Conservation (phyloP, 2,113 vertebrate genomes). For the Prinia subflava region DNA sequence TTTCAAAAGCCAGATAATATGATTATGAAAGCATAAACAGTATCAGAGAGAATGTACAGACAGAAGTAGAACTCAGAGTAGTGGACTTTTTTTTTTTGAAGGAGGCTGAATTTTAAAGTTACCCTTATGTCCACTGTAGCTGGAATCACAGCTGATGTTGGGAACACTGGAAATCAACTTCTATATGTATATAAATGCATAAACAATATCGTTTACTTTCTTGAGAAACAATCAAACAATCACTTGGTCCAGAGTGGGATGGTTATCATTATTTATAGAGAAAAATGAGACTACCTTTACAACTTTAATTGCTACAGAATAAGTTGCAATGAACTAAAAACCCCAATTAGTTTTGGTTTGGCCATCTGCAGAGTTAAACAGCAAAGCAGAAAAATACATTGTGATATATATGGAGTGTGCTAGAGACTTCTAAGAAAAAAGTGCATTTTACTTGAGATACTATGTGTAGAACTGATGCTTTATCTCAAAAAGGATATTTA, state of each 20-base stretch:
- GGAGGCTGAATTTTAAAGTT: background rate
- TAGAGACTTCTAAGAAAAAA: background rate
- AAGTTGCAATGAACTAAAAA: background rate
- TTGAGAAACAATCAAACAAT: background rate
- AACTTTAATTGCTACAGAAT: background rate
- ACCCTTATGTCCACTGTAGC: background rate
- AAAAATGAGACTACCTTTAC: background rate
- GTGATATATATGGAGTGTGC: background rate
- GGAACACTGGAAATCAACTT: background rate
- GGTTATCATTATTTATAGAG: background rate
- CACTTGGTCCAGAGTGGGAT: background rate
- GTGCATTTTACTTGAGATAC: background rate
- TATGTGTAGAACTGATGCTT: background rate
- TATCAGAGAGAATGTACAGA: background rate
- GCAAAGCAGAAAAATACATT: background rate
- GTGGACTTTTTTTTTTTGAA: background rate
- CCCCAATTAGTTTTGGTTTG: background rate
- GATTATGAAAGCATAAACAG: background rate
- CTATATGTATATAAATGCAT: background rate
- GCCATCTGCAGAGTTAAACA: background rate
- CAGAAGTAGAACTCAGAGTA: background rate
- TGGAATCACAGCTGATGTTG: background rate
- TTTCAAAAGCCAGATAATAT: background rate
- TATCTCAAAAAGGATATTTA: background rate
- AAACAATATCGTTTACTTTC: background rate